Evolutionary conservation across 2,113 vertebrate species (phyloP).

Genomic region (Paramormyrops kingsleyae): DNA sequence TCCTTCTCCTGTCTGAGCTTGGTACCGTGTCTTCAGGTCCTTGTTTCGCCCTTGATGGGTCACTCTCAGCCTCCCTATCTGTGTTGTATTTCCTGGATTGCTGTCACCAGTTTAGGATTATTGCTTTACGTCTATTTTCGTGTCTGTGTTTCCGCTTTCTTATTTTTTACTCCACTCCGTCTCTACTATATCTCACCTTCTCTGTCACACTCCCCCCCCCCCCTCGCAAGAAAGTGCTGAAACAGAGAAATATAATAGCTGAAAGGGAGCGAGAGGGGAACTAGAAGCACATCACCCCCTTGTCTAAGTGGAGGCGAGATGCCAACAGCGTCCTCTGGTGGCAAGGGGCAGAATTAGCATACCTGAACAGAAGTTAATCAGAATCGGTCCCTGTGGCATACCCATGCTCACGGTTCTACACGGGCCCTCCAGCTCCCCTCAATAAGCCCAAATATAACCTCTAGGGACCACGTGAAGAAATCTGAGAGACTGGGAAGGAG

Average conservation of each 20-base stretch:
- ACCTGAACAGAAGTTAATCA: not conserved
- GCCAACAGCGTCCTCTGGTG: not conserved
- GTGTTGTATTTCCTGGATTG: not conserved
- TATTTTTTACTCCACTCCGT: constrained; percentile 5
- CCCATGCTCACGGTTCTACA: not conserved
- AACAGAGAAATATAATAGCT: constrained; percentile 31
- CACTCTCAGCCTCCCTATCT: not conserved
- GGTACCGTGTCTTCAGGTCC: not conserved
- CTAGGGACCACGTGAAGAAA: not conserved
- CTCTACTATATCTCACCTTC: not conserved
- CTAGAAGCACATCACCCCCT: not conserved
- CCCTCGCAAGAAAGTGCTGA: constrained; percentile 27
- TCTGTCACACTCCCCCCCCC: not conserved
- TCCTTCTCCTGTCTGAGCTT: not conserved
- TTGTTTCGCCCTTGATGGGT: not conserved
- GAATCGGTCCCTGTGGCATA: not conserved
- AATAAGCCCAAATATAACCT: constrained; percentile 3
- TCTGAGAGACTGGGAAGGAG: not conserved
- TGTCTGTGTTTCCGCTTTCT: not conserved
- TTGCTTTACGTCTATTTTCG: constrained; percentile 19
- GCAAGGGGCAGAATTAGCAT: not conserved
- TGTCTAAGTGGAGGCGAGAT: not conserved
- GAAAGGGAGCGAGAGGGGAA: constrained; percentile 12
- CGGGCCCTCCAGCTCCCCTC: not conserved
- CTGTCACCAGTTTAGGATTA: not conserved